A percentile compares a stretch with the other conserved stretches of the same genome.
phyloP scores from a whole-genome alignment of 92 coral and sea anemone species.

The Phenganax stokvisi region DNA sequence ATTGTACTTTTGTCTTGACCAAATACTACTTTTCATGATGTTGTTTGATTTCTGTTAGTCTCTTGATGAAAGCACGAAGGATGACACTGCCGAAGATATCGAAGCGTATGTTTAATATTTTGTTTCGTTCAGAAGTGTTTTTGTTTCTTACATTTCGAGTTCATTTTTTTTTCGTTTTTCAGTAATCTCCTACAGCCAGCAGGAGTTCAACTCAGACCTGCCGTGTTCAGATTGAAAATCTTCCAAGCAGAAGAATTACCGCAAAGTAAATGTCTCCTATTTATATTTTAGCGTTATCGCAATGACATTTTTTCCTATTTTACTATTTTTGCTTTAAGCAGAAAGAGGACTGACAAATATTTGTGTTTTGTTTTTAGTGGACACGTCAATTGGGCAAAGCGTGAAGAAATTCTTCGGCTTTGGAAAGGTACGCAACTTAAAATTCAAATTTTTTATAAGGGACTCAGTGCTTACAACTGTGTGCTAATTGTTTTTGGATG shows the following conservation, averaged over 20 bases:
- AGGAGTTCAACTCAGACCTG: constrained; percentile 74
- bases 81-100: constrained; percentile 77
- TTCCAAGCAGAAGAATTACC: constrained; percentile 89
- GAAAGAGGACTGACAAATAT: not conserved
- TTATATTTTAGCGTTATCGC: not conserved
- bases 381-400: constrained; percentile 81
- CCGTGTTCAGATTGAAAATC: constrained; percentile 74
- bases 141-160: not conserved
- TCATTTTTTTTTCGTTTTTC: constrained; percentile 5
- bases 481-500: not conserved
- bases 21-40: not conserved
- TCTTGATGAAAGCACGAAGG: constrained; percentile 59
- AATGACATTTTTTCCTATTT: not conserved
- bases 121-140: not conserved
- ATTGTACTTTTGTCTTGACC: not conserved
- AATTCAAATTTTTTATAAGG: too few species aligned
- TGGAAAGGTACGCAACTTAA: constrained; percentile 37
- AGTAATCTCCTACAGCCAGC: constrained; percentile 79
- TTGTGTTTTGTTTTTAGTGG: constrained; percentile 57
- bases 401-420: constrained; percentile 94
- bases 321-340: not conserved
- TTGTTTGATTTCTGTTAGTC: constrained; percentile 50
- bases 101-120: constrained; percentile 67
- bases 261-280: constrained; percentile 57
- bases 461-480: too few species aligned